Evolutionary conservation across 2,113 vertebrate species (phyloP).

Genomic region (Pachypanchax playfairii): DNA sequence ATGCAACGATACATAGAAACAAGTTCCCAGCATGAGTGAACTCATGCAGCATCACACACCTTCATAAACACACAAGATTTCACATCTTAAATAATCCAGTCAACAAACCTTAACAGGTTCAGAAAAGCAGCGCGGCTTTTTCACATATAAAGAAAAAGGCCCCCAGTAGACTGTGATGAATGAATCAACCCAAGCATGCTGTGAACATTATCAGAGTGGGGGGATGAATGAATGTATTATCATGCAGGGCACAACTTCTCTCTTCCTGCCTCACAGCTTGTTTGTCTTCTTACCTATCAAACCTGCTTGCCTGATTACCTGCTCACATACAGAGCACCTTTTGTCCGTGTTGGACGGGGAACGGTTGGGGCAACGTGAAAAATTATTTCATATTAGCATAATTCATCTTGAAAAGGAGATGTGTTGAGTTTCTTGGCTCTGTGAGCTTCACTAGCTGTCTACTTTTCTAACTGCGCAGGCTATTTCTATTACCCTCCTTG

Average conservation of each 20-base stretch:
- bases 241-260: slow-evolving; percentile 64
- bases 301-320: slow-evolving; percentile 65
- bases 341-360: slow-evolving; percentile 56
- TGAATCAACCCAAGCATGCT: slow-evolving; percentile 67
- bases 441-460: slow-evolving; percentile 8
- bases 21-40: slow-evolving; percentile 19
- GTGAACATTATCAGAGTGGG: slow-evolving; percentile 67
- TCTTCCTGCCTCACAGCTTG: slow-evolving; percentile 69
- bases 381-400: slow-evolving; percentile 50
- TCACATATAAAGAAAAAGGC: slow-evolving; percentile 60
- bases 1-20: slow-evolving; percentile 28
- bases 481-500: slow-evolving; percentile 35
- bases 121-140: slow-evolving; percentile 55
- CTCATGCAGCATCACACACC: slow-evolving; percentile 17
- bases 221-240: slow-evolving; percentile 70
- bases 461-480: slow-evolving; percentile 23
- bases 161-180: slow-evolving; percentile 70
- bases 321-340: slow-evolving; percentile 59
- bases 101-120: slow-evolving; percentile 53
- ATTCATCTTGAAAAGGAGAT: slow-evolving; percentile 37
- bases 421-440: slow-evolving; percentile 20
- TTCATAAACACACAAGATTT: slow-evolving; percentile 33
- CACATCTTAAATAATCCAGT: slow-evolving; percentile 51
- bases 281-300: slow-evolving; percentile 62
- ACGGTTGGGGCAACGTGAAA: slow-evolving; percentile 34